phyloP scores from a whole-genome alignment of 2,888 invertebrate species.

The Polyploca ridens region DNA sequence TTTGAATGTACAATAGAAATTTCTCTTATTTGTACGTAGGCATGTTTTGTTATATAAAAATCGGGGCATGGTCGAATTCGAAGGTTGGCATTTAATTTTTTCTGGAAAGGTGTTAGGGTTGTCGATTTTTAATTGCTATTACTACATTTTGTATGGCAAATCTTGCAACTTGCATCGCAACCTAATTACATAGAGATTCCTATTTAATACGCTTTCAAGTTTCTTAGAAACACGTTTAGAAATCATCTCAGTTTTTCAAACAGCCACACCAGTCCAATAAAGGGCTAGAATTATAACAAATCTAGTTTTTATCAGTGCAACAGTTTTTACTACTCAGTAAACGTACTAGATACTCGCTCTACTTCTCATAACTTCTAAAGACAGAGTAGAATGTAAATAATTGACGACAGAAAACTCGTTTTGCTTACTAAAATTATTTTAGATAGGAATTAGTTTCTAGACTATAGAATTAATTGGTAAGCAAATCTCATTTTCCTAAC shows the following conservation, averaged over 20 bases:
- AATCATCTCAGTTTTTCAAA: constrained; percentile 2
- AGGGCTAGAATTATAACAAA: background rate
- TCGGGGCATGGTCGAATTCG: background rate
- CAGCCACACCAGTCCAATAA: background rate
- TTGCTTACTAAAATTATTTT: too few relatives aligned
- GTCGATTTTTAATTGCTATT: too few relatives aligned
- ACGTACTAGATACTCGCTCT: background rate
- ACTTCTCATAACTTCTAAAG: background rate
- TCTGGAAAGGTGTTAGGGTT: background rate
- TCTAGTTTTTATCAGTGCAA: background rate
- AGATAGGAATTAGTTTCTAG: too few relatives aligned
- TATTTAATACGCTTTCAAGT: background rate
- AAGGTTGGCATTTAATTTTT: background rate
- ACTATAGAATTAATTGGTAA: too few relatives aligned
- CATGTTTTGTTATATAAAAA: background rate
- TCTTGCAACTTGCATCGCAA: background rate
- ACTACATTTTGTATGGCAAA: too few relatives aligned
- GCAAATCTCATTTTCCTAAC: too few relatives aligned
- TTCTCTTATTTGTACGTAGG: background rate
- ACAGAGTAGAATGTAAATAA: too few relatives aligned
- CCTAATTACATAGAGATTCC: background rate
- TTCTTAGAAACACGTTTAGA: background rate
- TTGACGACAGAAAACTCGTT: too few relatives aligned
- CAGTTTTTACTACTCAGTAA: too few relatives aligned
- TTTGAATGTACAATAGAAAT: background rate